Base-by-base conservation (phyloP, 2,797 vertebrate genomes). In the Cirrhinus molitorella region DNA sequence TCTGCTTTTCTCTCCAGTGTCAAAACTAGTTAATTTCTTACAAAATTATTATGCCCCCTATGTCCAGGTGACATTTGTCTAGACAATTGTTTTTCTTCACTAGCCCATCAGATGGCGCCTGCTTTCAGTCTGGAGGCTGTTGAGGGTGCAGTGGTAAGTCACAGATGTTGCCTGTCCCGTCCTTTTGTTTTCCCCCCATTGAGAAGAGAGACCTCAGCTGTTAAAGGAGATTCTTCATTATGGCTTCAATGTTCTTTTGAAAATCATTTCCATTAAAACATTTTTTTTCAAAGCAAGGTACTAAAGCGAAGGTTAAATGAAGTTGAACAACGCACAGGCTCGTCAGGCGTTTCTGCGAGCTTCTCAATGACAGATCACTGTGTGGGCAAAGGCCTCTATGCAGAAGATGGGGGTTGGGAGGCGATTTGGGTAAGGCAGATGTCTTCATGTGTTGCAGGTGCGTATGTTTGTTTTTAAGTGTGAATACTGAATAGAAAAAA, bases 221-320 rank as follows among this genome's bases (percentile, higher is more conserved):
- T 92, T 94, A 91, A 93, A 95, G 93, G 93, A 94, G 93, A 93
- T 93, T 94, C 93, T 93, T 94, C 91, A 95, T 96, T 95, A 96
- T 95, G 92, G 93, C 91, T 92, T 94, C 93, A 95, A 92, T 95
- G 94, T 95, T 95, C 94, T 95, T 95, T 95, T 94, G 91, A 94
- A 95, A 95, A 95, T 95, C 90, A 94, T 94, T 95, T 95, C 94
- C 94, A 95, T 95, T 95, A 96, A 95, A 94, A 94, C 91, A 92
- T 93, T 93, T 92, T 94, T 94, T 93, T 86, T 89, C 93, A 94
- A 93, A 93, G 92, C 91, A 94, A 89, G 90, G 90, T 91, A 90
- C 95, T 93, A 95, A 95, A 95, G 86, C 92, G 94, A 95, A 95
- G 94, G 94, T 95, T 94, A 95, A 94, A 93, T 92, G 93, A 93